Conservation (phyloP, 2,113 vertebrate species). For the Verasper variegatus region DNA sequence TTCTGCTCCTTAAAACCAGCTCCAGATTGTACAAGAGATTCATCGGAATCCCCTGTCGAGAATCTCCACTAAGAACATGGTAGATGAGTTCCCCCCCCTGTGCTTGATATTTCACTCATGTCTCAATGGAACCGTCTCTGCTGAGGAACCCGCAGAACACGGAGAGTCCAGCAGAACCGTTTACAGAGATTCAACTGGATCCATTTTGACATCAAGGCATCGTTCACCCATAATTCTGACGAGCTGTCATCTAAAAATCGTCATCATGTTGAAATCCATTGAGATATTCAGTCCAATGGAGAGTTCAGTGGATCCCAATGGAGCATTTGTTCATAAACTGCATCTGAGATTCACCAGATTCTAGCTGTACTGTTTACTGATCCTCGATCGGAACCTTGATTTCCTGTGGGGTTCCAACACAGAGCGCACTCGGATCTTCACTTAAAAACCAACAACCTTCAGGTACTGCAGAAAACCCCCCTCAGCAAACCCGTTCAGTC, state of each 20-base stretch:
- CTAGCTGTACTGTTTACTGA: background rate
- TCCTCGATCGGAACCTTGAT: background rate
- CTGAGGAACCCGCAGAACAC: background rate
- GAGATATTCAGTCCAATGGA: no score
- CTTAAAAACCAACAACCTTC: conserved; percentile 59
- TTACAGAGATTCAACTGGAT: no score
- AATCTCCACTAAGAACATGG: conserved; percentile 3
- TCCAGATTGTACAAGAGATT: conserved; percentile 39
- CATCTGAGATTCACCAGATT: background rate
- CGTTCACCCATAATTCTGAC: no score
- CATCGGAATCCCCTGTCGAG: background rate
- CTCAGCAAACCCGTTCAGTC: conserved; percentile 38
- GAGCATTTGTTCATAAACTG: background rate
- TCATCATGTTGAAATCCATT: no score
- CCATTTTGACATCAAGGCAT: no score
- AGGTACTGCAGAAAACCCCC: conserved; percentile 54
- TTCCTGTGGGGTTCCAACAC: background rate
- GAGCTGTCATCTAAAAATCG: no score
- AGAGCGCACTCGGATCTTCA: conserved; percentile 58
- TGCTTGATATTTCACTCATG: background rate
- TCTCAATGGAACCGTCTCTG: no score
- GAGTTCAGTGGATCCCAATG: background rate
- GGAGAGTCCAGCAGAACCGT: no score
- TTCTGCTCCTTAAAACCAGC: conserved; percentile 39
- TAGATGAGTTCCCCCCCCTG: background rate